Conservation (phyloP, 1,140 invertebrate genomes). For the Hermatobates lingyangjiaoensis region DNA sequence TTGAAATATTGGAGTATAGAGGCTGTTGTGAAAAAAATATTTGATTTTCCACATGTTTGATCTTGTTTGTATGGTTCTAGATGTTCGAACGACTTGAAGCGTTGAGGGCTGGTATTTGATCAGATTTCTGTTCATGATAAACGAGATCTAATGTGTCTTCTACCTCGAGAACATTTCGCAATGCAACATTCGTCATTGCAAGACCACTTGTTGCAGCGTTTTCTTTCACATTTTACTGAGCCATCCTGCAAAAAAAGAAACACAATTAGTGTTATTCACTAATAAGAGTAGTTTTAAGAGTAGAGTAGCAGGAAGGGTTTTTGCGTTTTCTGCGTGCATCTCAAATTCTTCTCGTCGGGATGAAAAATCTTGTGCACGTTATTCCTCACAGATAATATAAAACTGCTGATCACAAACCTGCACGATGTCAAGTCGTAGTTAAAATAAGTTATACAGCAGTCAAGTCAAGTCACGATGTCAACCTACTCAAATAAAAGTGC, state of each 20-base stretch:
- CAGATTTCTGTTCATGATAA: too few relatives aligned
- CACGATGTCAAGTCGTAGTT: background rate
- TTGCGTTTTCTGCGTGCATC: background rate
- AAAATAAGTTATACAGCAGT: too few relatives aligned
- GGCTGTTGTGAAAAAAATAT: too few relatives aligned
- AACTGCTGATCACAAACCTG: background rate
- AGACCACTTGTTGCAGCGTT: conserved; percentile 51
- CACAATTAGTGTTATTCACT: background rate
- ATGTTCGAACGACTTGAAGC: too few relatives aligned
- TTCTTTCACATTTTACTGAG: conserved; percentile 51
- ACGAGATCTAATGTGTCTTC: too few relatives aligned
- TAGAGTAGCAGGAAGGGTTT: background rate
- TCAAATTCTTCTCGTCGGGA: background rate
- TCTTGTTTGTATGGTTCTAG: too few relatives aligned
- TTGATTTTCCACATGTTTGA: too few relatives aligned
- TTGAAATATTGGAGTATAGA: too few relatives aligned
- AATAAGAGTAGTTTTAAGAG: background rate
- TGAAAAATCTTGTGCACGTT: background rate
- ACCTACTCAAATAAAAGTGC: too few relatives aligned
- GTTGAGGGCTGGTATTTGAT: too few relatives aligned
- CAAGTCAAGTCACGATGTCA: too few relatives aligned
- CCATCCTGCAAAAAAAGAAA: conserved; percentile 42
- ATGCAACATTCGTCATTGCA: conserved; percentile 40
- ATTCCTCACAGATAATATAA: background rate
- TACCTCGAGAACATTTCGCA: conserved; percentile 27